These are phyloP conservation scores for Mormoops blainvillei DNA, from an alignment of 2,113 vertebrate genomes.

Conservation along the genomic window DNA sequence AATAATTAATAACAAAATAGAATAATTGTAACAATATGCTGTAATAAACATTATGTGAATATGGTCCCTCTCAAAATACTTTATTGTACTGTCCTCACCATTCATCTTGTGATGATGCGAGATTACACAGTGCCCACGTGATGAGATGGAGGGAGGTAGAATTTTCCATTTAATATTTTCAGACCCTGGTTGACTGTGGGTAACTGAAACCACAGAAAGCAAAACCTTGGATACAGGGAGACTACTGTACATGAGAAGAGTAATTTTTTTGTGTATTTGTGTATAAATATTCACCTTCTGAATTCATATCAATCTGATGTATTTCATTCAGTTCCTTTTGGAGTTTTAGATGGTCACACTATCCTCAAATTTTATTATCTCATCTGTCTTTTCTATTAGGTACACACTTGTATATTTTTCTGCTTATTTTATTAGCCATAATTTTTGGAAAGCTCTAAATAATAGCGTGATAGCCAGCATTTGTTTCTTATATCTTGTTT, in stretches of 20 bases:
- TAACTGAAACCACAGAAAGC: background rate
- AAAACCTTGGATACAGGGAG: background rate
- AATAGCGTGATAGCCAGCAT: background rate
- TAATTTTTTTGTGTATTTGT: background rate
- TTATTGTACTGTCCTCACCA: background rate
- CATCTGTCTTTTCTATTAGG: background rate
- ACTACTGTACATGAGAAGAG: background rate
- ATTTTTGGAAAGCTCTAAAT: background rate
- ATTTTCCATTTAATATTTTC: background rate
- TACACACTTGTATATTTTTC: background rate
- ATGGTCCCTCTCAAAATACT: background rate
- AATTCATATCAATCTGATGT: background rate
- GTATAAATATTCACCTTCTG: background rate
- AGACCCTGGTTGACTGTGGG: background rate
- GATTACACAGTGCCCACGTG: no score
- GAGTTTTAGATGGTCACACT: background rate
- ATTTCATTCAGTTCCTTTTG: background rate
- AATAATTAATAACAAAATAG: background rate
- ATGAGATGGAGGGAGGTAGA: background rate
- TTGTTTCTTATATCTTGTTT: slow-evolving; percentile 5
- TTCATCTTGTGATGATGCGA: background rate
- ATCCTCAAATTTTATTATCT: background rate
- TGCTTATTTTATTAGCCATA: background rate
- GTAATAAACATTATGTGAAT: background rate
- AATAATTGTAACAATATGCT: background rate